Evolutionary conservation across 2,888 invertebrate species (phyloP).

Genomic region (Calameuta pallipes): DNA sequence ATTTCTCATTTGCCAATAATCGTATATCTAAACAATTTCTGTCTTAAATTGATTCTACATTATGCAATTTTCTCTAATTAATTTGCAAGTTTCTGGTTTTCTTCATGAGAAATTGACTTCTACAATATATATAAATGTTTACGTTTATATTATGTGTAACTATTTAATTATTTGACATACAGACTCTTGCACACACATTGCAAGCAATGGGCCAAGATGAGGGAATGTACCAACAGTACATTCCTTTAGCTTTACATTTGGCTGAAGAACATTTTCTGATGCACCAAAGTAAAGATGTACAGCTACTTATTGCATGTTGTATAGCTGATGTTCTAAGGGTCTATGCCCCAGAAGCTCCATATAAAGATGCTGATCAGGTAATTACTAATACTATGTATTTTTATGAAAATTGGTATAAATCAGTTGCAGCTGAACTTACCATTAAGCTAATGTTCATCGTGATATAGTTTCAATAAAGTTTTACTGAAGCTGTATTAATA

Average conservation of each 20-base stretch:
- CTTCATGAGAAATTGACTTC: not conserved
- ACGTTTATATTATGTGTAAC: constrained; percentile 1
- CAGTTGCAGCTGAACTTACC: not conserved
- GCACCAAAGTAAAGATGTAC: constrained; percentile 91
- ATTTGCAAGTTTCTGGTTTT: not conserved
- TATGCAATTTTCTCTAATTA: not conserved
- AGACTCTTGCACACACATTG: constrained; percentile 91
- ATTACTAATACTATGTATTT: constrained; percentile 67
- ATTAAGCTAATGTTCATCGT: not conserved
- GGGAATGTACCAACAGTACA: constrained; percentile 91
- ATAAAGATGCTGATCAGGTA: constrained; percentile 94
- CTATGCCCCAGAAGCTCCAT: constrained; percentile 98
- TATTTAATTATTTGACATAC: constrained; percentile 24
- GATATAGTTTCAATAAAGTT: not conserved
- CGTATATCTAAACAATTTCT: not conserved
- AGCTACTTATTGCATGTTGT: constrained; percentile 95
- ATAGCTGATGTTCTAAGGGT: constrained; percentile 96
- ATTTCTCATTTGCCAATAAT: not conserved
- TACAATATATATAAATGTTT: not conserved
- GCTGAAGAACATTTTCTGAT: constrained; percentile 93
- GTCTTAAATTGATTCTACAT: not conserved
- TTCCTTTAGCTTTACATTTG: constrained; percentile 90
- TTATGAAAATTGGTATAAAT: not conserved
- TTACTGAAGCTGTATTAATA: not conserved
- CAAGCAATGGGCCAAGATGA: constrained; percentile 98